Evolutionary conservation across 2,113 vertebrate genomes (phyloP), one percentile per base, ranked within the genome.

Genomic region (Mustela lutreola): DNA sequence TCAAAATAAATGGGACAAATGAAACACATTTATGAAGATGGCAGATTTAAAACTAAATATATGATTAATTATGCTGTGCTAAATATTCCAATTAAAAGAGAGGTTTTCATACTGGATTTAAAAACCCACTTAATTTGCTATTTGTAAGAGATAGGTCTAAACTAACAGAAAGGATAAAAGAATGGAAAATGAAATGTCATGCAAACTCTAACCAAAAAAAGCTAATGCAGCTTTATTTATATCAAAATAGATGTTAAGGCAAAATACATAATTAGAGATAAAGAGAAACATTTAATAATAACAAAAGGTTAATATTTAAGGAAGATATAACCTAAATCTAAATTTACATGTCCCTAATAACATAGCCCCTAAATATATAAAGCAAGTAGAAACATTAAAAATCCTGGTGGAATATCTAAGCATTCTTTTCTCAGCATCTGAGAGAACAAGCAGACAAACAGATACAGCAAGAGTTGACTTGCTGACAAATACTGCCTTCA

Each of bases 111-210:
- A n/a, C 21, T 42, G 10, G 12, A 83, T 65, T 92, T 36, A 45
- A 91, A 82, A 67, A 88, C 48, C 7, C 14, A 58, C 48, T 85
- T 53, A 79, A 79, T n/a, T 89, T 85, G 33, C 16, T 84, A 36
- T 26, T 95, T 83, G 39, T 48, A 80, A 70, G 48, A 58, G 36
- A 60, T 22, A 83, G 26, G 62, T 84, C 4, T 95, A 82, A 94
- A 92, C 58, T 80, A 71, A 89, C 6, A 92, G 89, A 92, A 83
- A 97, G 26, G n/a, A 42, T 92, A 91, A 84, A 84, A 45, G 76
- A 83, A 42, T 50, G 21, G 78, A 53, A 89, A 33, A 62, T 70
- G 33, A 39, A 70, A 67, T 14, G 48, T 42, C 22, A 58, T 65
- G 5, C 48, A 58, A 81, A 91, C 24, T 65, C 42, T 73, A 85